These are phyloP conservation scores for Anoplophora glabripennis DNA, from an alignment of 1,140 invertebrate genomes.

Conservation along the genomic window DNA sequence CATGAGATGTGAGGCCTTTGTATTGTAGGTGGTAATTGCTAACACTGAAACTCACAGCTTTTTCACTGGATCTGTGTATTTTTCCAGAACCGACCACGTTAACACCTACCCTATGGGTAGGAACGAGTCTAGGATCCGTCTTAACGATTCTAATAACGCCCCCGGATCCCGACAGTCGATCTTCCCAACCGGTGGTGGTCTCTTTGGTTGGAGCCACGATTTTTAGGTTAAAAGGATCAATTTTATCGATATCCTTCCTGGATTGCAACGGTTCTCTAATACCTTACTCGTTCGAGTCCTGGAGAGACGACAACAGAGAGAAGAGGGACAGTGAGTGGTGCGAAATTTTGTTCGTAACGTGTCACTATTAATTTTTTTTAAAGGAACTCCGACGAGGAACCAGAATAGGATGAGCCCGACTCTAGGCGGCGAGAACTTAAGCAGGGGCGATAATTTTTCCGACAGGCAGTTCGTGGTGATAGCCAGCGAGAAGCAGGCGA, in stretches of 20 bases:
- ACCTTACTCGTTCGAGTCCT: slow-evolving; percentile 79
- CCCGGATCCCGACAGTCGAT: slow-evolving; percentile 75
- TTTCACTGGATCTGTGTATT: neutral
- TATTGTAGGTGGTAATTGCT: too few species aligned
- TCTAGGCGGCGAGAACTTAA: slow-evolving; percentile 51
- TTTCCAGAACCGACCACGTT: slow-evolving; percentile 66
- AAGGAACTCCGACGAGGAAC: slow-evolving; percentile 63
- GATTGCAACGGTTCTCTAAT: slow-evolving; percentile 89
- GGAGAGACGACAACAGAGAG: slow-evolving; percentile 77
- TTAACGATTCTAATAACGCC: slow-evolving; percentile 86
- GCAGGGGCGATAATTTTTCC: slow-evolving; percentile 56
- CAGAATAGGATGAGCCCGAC: slow-evolving; percentile 71
- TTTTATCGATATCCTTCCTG: slow-evolving; percentile 91
- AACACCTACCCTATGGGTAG: slow-evolving; percentile 90
- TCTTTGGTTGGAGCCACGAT: slow-evolving; percentile 88
- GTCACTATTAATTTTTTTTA: slow-evolving; percentile 31
- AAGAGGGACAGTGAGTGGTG: slow-evolving; percentile 59
- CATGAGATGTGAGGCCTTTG: neutral
- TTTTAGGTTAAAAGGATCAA: slow-evolving; percentile 91
- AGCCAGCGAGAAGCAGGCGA: slow-evolving; percentile 91
- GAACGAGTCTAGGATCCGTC: slow-evolving; percentile 92
- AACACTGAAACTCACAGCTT: too few species aligned
- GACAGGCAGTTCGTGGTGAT: slow-evolving; percentile 92
- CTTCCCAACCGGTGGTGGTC: slow-evolving; percentile 85
- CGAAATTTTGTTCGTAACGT: neutral